Percentiles rank a stretch among this genome's conserved stretches.
Evolutionary conservation across 2,797 vertebrate genomes (phyloP).

Genomic region (Melanitta fusca): DNA sequence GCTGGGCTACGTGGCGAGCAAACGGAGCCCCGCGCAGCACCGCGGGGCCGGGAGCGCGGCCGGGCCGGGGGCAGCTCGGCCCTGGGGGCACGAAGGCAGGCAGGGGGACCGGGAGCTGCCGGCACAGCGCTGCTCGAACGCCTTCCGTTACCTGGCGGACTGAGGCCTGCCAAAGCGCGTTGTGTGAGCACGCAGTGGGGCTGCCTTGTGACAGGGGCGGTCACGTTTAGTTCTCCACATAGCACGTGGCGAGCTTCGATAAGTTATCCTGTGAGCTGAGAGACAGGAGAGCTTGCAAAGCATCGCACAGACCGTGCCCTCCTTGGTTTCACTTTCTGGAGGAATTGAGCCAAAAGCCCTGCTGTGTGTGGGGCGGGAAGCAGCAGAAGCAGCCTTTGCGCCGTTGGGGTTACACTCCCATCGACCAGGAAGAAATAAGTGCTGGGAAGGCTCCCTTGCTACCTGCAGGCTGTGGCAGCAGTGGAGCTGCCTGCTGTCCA

Average conservation of each 20-base stretch:
- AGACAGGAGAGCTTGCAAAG: neutral
- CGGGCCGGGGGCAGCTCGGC: too few species aligned
- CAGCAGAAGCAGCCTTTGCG: neutral
- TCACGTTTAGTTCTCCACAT: neutral
- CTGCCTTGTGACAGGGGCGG: neutral
- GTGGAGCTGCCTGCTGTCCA: too few species aligned
- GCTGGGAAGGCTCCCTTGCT: neutral
- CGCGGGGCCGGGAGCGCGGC: neutral
- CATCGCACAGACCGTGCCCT: slow-evolving; percentile 40
- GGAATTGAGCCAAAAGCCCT: slow-evolving; percentile 46
- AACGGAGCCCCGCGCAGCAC: neutral
- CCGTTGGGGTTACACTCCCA: too few species aligned
- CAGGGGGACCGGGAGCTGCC: neutral
- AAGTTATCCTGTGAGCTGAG: too few species aligned
- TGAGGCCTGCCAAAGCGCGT: too few species aligned
- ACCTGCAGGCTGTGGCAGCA: too few species aligned
- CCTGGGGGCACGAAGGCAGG: neutral
- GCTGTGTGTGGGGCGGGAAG: slow-evolving; percentile 44
- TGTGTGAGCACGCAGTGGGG: neutral
- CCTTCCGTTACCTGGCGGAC: neutral
- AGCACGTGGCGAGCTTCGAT: neutral
- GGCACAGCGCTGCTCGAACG: neutral
- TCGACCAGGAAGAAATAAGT: neutral
- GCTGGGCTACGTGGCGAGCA: rapidly evolving
- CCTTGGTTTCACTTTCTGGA: slow-evolving; percentile 1